These are phyloP conservation scores for Heliothis subflexa DNA, from an alignment of 1,140 invertebrate genomes.

Conservation along the genomic window DNA sequence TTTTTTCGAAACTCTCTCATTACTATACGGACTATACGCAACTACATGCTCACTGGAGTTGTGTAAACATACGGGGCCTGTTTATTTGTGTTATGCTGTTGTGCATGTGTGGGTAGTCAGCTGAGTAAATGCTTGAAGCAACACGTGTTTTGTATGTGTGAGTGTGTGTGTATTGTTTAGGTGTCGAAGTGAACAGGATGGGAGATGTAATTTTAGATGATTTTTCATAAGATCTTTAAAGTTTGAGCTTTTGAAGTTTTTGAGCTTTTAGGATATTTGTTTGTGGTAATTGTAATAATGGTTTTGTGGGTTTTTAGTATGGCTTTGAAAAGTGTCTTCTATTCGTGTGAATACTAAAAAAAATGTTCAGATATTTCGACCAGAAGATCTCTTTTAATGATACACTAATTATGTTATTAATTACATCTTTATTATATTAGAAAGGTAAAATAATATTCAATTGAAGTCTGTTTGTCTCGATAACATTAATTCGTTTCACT, in stretches of 20 bases:
- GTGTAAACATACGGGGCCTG: conserved; percentile 61
- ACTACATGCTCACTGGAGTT: conserved; percentile 52
- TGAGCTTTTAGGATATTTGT: conserved; percentile 10
- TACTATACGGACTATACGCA: conserved; percentile 66
- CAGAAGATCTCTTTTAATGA: too few species aligned
- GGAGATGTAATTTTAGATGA: conserved; percentile 49
- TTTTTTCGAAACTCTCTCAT: conserved; percentile 80
- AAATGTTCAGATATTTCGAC: too few species aligned
- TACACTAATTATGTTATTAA: too few species aligned
- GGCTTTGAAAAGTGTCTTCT: too few species aligned
- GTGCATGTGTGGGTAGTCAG: conserved; percentile 74
- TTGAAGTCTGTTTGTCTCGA: too few species aligned
- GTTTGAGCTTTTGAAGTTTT: conserved; percentile 15
- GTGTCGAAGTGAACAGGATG: conserved; percentile 45
- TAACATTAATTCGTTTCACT: conserved; percentile 1
- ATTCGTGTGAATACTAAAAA: too few species aligned
- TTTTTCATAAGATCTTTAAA: conserved; percentile 39
- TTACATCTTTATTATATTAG: too few species aligned
- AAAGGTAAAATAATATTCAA: too few species aligned
- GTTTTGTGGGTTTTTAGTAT: background rate
- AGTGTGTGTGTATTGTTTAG: conserved; percentile 53
- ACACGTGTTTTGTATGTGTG: conserved; percentile 56
- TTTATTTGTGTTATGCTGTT: conserved; percentile 56
- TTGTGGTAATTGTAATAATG: conserved; percentile 11
- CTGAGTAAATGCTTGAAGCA: conserved; percentile 60